Evolutionary conservation across 2,113 vertebrate species (phyloP).

Genomic region (Rattus rattus): DNA sequence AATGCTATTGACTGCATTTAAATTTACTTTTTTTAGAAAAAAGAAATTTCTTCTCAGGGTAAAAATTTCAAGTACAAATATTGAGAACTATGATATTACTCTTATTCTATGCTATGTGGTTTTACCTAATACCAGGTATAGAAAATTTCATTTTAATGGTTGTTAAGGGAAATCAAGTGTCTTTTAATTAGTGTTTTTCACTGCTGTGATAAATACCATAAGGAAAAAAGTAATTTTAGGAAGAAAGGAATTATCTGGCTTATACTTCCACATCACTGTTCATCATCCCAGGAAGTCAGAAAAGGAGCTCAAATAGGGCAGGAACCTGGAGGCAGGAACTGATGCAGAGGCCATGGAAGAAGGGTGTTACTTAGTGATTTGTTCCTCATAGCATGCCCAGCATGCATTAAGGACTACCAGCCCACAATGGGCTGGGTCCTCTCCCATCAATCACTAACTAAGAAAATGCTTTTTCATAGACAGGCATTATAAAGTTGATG

Average conservation of each 20-base stretch:
- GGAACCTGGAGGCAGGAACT: not conserved
- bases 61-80: slow-evolving; percentile 14
- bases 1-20: not conserved
- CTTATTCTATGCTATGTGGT: not conserved
- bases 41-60: not conserved
- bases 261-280: not conserved
- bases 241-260: not conserved
- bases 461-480: no score
- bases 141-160: not conserved
- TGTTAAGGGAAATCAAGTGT: not conserved
- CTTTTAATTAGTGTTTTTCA: not conserved
- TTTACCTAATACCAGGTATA: not conserved
- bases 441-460: not conserved
- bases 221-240: not conserved
- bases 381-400: not conserved
- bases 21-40: slow-evolving; percentile 33
- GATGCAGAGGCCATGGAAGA: not conserved
- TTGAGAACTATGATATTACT: not conserved
- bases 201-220: not conserved
- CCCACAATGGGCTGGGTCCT: not conserved
- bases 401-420: not conserved
- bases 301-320: not conserved
- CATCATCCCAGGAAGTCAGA: not conserved
- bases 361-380: not conserved
- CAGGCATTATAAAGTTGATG: no score